A percentile compares a stretch with the other conserved stretches of the same genome.
Evolutionary conservation across 2,113 vertebrate genomes (phyloP).

Genomic region (Euleptes europaea): DNA sequence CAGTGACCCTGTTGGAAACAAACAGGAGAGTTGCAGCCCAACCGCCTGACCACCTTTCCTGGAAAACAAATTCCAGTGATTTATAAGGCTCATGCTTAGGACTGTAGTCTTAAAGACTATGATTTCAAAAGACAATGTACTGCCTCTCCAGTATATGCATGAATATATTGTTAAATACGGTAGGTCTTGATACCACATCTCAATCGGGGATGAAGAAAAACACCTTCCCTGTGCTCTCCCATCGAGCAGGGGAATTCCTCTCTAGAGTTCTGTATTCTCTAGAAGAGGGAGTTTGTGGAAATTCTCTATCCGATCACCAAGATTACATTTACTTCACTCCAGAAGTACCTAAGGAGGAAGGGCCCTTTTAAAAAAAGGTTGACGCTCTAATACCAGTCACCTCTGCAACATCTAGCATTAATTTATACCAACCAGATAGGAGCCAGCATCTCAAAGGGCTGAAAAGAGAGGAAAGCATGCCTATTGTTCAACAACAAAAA

Average conservation of each 20-base stretch:
- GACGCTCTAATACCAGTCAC: not conserved
- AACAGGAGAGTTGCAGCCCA: not conserved
- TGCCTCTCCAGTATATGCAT: not conserved
- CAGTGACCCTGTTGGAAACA: conserved; percentile 20
- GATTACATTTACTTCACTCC: not conserved
- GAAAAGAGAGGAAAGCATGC: not conserved
- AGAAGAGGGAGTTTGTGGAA: rapidly evolving
- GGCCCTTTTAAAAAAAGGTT: not conserved
- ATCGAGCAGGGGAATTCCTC: not conserved
- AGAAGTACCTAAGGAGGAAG: not conserved
- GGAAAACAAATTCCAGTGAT: no score
- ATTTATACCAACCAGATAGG: not conserved
- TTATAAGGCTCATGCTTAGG: no score
- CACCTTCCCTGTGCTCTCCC: not conserved
- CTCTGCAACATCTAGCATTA: not conserved
- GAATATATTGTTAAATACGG: not conserved
- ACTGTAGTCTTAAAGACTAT: rapidly evolving
- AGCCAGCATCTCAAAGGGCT: not conserved
- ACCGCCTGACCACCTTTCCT: no score
- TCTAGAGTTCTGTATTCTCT: not conserved
- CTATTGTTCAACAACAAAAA: not conserved
- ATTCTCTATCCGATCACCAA: not conserved
- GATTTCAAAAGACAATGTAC: not conserved
- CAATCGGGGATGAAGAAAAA: not conserved
- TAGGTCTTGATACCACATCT: no score